phyloP scores from a whole-genome alignment of 2,113 vertebrate species.

The Shinisaurus crocodilurus region DNA sequence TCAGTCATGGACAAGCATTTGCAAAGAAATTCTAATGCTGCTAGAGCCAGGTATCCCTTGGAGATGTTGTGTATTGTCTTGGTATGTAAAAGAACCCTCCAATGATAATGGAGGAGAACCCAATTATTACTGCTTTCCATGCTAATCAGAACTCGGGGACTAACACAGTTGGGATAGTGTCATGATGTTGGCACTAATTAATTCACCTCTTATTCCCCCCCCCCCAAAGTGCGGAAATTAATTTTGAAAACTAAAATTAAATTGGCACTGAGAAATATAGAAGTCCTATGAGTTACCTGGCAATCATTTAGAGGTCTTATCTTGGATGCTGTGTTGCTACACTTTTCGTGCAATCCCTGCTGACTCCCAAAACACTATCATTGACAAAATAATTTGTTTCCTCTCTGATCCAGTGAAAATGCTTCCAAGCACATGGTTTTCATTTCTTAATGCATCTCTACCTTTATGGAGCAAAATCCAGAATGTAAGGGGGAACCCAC shows the following conservation, averaged over 20 bases:
- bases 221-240: constrained; percentile 68
- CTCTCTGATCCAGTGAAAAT: neutral
- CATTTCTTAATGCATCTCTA: constrained; percentile 38
- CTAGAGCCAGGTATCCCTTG: constrained; percentile 80
- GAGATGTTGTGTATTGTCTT: constrained; percentile 72
- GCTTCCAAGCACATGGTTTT: constrained; percentile 1
- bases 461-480: neutral
- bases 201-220: constrained; percentile 76
- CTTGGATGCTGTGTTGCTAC: constrained; percentile 19
- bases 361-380: constrained; percentile 28
- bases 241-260: constrained; percentile 73
- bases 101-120: constrained; percentile 72
- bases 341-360: neutral
- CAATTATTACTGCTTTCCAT: constrained; percentile 67
- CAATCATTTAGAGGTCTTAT: constrained; percentile 60
- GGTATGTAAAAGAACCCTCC: constrained; percentile 78
- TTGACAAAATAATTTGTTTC: neutral
- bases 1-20: constrained; percentile 68
- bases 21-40: constrained; percentile 73
- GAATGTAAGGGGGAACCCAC: neutral
- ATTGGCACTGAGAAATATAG: constrained; percentile 65
- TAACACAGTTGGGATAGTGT: constrained; percentile 58
- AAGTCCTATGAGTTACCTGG: constrained; percentile 66
- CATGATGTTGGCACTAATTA: constrained; percentile 66
- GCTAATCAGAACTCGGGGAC: constrained; percentile 72